phyloP scores from a whole-genome alignment of 1,140 invertebrate species.

The Drosophila elegans region DNA sequence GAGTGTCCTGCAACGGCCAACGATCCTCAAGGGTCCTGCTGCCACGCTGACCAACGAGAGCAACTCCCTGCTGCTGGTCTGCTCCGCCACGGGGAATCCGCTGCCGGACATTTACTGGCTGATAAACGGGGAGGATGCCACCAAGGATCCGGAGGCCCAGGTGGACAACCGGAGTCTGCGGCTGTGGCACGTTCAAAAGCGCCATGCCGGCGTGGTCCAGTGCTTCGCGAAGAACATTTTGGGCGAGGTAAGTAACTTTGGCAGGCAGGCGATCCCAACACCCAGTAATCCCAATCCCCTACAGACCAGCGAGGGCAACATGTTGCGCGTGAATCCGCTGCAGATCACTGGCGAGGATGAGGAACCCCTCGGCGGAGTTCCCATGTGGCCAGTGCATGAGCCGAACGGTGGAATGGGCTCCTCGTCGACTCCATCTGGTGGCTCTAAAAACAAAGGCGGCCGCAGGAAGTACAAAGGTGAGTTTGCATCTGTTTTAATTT shows the following conservation, averaged over 20 bases:
- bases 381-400: slow-evolving; percentile 61
- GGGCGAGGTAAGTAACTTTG: slow-evolving; percentile 86
- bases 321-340: slow-evolving; percentile 90
- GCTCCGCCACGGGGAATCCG: slow-evolving; percentile 89
- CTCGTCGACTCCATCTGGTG: slow-evolving; percentile 20
- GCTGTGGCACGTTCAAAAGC: slow-evolving; percentile 86
- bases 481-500: slow-evolving; percentile 16
- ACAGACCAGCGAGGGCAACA: slow-evolving; percentile 86
- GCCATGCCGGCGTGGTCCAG: slow-evolving; percentile 94
- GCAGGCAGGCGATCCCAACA: background rate
- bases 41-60: slow-evolving; percentile 88
- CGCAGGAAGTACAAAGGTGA: slow-evolving; percentile 85
- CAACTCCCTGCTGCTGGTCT: slow-evolving; percentile 88
- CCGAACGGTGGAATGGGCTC: slow-evolving; percentile 9
- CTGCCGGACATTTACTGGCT: slow-evolving; percentile 92
- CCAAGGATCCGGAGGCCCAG: slow-evolving; percentile 86
- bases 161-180: slow-evolving; percentile 86
- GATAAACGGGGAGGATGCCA: slow-evolving; percentile 91
- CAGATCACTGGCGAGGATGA: slow-evolving; percentile 87
- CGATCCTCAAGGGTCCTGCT: slow-evolving; percentile 86
- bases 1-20: slow-evolving; percentile 87
- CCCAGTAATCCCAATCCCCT: background rate
- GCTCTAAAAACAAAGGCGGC: slow-evolving; percentile 84
- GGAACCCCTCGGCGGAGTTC: slow-evolving; percentile 70
- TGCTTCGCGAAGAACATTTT: slow-evolving; percentile 94